These are phyloP conservation scores for Syngnathoides biaculeatus DNA, from an alignment of 2,113 vertebrate species.

Conservation along the genomic window DNA sequence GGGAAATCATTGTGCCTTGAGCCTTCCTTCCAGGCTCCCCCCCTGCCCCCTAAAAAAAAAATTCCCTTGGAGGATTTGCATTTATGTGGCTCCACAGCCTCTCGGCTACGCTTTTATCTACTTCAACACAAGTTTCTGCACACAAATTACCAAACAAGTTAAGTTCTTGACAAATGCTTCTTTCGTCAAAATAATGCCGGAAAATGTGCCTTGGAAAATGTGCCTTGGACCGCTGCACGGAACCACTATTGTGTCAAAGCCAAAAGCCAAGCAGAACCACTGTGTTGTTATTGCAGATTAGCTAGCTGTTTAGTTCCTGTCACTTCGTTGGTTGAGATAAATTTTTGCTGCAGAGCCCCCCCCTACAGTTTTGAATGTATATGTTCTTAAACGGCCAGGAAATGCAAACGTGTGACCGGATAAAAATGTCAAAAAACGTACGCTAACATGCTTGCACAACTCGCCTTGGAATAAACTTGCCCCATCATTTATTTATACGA, in stretches of 20 bases:
- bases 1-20: slow-evolving; percentile 5
- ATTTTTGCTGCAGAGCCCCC: not conserved
- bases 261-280: not conserved
- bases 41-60: not conserved
- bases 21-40: slow-evolving; percentile 21
- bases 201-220: not conserved
- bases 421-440: not conserved
- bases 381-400: not conserved
- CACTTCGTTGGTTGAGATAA: not conserved
- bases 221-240: not conserved
- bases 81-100: slow-evolving; percentile 5
- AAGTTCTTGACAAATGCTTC: not conserved
- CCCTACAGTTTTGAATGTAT: not conserved
- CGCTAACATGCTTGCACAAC: not conserved
- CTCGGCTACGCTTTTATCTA: slow-evolving; percentile 2
- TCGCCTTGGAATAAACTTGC: slow-evolving; percentile 3
- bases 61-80: slow-evolving; percentile 12
- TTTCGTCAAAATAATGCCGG: not conserved
- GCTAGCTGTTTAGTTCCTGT: not conserved
- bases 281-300: too few species aligned
- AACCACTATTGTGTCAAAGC: not conserved
- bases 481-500: not conserved
- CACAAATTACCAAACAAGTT: not conserved
- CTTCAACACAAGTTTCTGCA: slow-evolving; percentile 2
- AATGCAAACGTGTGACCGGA: not conserved